phyloP scores from a whole-genome alignment of 2,888 invertebrate species.

The Netelia melanura region DNA sequence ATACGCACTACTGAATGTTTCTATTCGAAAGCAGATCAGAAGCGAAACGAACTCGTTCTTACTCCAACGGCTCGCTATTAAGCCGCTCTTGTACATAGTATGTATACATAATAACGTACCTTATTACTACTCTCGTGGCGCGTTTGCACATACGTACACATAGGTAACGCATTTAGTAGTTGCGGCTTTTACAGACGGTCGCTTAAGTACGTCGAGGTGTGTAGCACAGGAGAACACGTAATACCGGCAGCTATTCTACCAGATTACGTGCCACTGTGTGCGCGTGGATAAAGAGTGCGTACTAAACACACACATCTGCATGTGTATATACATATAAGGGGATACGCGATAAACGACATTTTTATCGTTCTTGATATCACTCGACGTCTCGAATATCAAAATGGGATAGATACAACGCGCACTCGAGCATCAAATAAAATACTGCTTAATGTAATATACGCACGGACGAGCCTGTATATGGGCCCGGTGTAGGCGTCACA shows the following conservation, averaged over 20 bases:
- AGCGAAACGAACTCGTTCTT: conserved; percentile 25
- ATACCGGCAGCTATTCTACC: conserved; percentile 42
- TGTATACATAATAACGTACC: conserved; percentile 31
- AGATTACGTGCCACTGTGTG: conserved; percentile 21
- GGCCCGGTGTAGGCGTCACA: conserved; percentile 27
- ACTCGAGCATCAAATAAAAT: conserved; percentile 48
- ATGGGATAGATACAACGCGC: conserved; percentile 16
- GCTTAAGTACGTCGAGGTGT: conserved; percentile 28
- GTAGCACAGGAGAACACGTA: conserved; percentile 30
- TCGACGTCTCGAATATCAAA: conserved; percentile 45
- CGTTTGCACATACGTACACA: neutral
- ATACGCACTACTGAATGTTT: conserved; percentile 51
- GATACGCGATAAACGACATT: conserved; percentile 38
- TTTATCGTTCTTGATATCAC: conserved; percentile 51
- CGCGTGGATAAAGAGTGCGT: neutral
- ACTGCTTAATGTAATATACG: neutral
- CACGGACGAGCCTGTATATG: neutral
- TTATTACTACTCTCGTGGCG: conserved; percentile 5
- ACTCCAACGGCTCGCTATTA: conserved; percentile 46
- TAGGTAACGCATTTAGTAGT: conserved; percentile 3
- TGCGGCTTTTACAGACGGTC: conserved; percentile 25
- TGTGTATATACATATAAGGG: neutral
- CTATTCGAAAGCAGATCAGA: conserved; percentile 50
- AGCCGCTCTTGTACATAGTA: conserved; percentile 24
- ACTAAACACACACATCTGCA: neutral